These are phyloP conservation scores for Hirundo rustica DNA, from an alignment of 2,797 vertebrate species.

Conservation along the genomic window DNA sequence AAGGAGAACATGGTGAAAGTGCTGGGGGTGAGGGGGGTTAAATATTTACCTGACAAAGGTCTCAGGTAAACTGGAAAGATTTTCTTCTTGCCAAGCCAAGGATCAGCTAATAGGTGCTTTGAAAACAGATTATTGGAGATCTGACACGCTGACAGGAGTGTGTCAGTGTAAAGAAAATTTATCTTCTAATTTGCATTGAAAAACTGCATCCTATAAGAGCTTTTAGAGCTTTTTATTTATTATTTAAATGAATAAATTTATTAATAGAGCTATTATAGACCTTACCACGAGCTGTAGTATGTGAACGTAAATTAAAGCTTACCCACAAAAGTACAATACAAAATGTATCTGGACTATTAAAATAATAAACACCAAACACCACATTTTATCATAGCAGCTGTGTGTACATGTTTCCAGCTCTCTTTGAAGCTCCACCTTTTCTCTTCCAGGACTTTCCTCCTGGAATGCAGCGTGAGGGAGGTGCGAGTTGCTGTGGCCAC, in stretches of 20 bases:
- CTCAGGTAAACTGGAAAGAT: neutral
- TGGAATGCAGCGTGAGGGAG: conserved; percentile 94
- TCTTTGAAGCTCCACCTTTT: conserved; percentile 25
- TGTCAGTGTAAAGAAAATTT: neutral
- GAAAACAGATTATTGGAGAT: neutral
- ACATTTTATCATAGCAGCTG: neutral
- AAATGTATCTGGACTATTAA: neutral
- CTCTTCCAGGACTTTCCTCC: conserved; percentile 86
- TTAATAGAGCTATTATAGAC: neutral
- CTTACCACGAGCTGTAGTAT: neutral
- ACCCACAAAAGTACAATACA: neutral
- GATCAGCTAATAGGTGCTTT: neutral
- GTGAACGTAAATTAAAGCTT: neutral
- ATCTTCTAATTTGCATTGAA: neutral
- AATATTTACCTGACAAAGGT: neutral
- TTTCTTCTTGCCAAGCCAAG: neutral
- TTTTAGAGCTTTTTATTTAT: neutral
- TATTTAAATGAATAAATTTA: neutral
- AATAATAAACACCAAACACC: neutral
- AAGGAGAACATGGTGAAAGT: neutral
- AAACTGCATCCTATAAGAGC: neutral
- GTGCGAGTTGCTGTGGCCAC: conserved; percentile 95
- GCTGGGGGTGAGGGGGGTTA: neutral
- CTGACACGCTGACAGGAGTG: neutral
- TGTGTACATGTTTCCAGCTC: neutral